Conservation (phyloP, 2,797 vertebrate genomes). For the Dendrocincla tyrannina region DNA sequence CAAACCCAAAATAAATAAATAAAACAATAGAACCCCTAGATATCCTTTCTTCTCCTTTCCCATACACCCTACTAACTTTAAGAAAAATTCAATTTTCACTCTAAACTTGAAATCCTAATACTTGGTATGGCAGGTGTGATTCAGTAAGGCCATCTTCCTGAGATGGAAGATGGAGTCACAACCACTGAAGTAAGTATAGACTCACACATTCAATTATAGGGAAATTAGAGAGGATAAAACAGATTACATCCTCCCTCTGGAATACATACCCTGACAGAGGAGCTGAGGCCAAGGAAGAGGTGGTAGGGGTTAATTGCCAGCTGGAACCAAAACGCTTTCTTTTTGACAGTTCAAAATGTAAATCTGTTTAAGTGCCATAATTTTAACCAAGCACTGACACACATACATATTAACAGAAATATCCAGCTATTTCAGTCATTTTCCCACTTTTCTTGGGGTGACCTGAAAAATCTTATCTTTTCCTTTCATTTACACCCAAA, state of each 20-base stretch:
- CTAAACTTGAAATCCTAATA: neutral
- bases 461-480: neutral
- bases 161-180: neutral
- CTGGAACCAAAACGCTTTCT: neutral
- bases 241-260: neutral
- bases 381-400: neutral
- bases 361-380: neutral
- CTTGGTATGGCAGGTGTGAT: neutral
- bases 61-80: neutral
- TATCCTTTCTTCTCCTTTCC: neutral
- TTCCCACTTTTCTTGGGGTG: neutral
- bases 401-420: neutral
- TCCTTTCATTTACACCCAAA: neutral
- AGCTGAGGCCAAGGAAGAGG: neutral
- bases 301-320: neutral
- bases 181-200: neutral
- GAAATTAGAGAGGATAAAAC: neutral
- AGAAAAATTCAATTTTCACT: neutral
- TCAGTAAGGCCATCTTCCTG: neutral
- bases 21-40: neutral
- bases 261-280: neutral
- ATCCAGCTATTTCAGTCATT: neutral
- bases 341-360: neutral
- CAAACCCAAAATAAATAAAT: neutral
- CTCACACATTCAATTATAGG: neutral